phyloP scores from a whole-genome alignment of 1,140 invertebrate species.

The Papilio dardanus region DNA sequence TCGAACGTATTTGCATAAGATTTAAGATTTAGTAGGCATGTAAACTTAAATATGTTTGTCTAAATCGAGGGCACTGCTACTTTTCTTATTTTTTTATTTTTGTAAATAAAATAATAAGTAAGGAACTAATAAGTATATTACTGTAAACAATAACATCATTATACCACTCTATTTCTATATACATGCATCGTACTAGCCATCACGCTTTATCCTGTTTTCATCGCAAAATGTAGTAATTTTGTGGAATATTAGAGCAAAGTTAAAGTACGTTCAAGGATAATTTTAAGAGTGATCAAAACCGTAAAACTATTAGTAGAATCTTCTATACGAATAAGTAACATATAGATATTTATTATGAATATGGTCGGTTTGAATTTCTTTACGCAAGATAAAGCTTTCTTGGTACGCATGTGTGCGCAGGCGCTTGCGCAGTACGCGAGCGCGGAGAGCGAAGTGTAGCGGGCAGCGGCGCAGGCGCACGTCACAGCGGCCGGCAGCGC shows the following conservation, averaged over 20 bases:
- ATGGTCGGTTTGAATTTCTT: background rate
- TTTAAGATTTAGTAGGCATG: too few species aligned
- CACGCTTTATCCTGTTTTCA: too few species aligned
- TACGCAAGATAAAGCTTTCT: slow-evolving; percentile 32
- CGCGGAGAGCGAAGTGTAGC: slow-evolving; percentile 49
- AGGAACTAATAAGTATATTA: too few species aligned
- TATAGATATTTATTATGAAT: background rate
- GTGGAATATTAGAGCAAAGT: too few species aligned
- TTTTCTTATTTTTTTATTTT: too few species aligned
- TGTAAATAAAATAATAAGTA: too few species aligned
- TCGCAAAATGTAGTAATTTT: too few species aligned
- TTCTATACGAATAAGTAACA: background rate
- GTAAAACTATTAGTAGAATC: background rate
- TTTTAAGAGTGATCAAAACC: background rate
- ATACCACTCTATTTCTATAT: too few species aligned
- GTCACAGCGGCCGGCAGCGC: slow-evolving; percentile 67
- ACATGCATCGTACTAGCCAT: too few species aligned
- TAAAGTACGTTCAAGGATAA: background rate
- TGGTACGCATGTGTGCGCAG: slow-evolving; percentile 6
- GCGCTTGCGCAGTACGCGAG: slow-evolving; percentile 41
- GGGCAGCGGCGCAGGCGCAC: slow-evolving; percentile 64
- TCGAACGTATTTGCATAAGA: background rate
- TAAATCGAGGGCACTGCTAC: too few species aligned
- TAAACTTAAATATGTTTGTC: too few species aligned
- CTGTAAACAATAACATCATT: too few species aligned